Conservation (phyloP, 2,113 vertebrate genomes). For the Pholis gunnellus region DNA sequence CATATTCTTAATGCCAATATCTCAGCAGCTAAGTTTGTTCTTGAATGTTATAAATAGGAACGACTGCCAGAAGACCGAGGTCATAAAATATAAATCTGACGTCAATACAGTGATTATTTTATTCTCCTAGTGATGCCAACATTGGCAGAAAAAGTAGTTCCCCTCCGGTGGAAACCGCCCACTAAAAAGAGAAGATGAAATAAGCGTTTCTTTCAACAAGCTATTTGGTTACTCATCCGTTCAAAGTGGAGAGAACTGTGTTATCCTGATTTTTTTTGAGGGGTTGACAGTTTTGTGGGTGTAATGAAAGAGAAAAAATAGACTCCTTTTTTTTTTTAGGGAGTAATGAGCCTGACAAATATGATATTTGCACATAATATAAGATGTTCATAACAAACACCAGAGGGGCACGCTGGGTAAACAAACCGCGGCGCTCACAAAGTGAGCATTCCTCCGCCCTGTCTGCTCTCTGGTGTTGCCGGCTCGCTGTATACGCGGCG, state of each 20-base stretch:
- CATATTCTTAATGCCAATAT: not conserved
- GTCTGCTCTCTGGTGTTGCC: constrained; percentile 39
- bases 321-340: not conserved
- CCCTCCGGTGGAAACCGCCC: not conserved
- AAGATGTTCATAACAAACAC: constrained; percentile 32
- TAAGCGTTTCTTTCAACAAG: not conserved
- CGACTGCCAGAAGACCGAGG: not conserved
- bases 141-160: not conserved
- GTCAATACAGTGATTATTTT: not conserved
- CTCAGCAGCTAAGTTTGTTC: not conserved
- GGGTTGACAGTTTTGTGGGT: not conserved
- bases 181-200: not conserved
- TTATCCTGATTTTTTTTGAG: not conserved
- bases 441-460: constrained; percentile 36
- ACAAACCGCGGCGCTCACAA: constrained; percentile 29
- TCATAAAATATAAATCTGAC: not conserved
- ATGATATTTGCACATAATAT: constrained; percentile 43
- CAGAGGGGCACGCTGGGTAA: constrained; percentile 43
- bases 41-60: not conserved
- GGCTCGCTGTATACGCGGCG: constrained; percentile 45
- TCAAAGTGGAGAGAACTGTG: not conserved
- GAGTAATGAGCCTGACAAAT: not conserved
- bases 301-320: not conserved
- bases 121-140: not conserved
- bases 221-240: not conserved